These are phyloP conservation scores for Clistopyga incitator DNA, from an alignment of 2,888 invertebrate genomes.

Conservation along the genomic window DNA sequence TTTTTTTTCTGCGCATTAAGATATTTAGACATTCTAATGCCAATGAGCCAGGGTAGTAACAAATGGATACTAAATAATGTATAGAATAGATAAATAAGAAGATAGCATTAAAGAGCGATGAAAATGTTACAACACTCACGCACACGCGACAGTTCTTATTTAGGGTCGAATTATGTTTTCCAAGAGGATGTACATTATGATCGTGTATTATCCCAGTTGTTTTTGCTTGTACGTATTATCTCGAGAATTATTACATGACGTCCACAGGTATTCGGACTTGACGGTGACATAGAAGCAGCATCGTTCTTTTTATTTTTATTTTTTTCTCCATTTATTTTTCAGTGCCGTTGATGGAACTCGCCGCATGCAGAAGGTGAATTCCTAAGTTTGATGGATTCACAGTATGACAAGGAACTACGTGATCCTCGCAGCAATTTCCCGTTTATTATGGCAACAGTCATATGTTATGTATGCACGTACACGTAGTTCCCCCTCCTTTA, in stretches of 20 bases:
- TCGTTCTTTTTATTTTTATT: neutral
- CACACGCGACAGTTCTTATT: no score
- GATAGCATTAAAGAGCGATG: no score
- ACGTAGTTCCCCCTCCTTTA: no score
- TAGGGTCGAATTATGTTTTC: no score
- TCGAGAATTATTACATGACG: slow-evolving; percentile 3
- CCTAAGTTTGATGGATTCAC: neutral
- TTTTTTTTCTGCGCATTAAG: no score
- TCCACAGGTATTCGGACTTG: neutral
- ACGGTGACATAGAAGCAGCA: neutral
- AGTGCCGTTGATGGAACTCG: neutral
- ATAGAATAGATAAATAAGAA: no score
- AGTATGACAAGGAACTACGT: slow-evolving; percentile 29
- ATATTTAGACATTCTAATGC: no score
- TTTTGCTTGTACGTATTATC: slow-evolving; percentile 12
- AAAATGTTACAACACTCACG: no score
- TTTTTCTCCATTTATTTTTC: neutral
- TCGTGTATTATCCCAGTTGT: no score
- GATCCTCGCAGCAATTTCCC: slow-evolving; percentile 12
- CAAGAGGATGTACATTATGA: no score
- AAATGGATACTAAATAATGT: no score
- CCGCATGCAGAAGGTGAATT: neutral
- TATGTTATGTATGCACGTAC: neutral
- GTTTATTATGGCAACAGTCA: slow-evolving; percentile 11
- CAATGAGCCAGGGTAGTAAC: no score